Evolutionary conservation across 2,888 invertebrate species (phyloP), one percentile per base, ranked within the genome.

Genomic region (Tricholauxania praeusta): DNA sequence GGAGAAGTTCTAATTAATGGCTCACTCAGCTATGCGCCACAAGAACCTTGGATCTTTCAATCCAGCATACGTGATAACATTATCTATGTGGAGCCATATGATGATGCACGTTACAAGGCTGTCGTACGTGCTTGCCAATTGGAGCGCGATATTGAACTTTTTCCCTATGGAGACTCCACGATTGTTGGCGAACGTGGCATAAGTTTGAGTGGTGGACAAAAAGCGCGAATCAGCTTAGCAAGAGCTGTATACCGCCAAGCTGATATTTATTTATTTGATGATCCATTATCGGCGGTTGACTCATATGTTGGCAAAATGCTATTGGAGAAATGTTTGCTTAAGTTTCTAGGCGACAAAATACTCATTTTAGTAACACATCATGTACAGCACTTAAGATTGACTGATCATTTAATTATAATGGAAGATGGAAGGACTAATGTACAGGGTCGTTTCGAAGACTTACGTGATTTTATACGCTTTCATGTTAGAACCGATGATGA

Each of bases 51-150:
- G 96, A 87, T 93, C 14, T 93, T 93, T 81, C 90, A 85, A 87
- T 91, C 92, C 19, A 94, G 94, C 75, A 93, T 98, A 0, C 89
- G 95, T 12, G 96, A 97, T 81, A 99, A 99, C 85, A 97, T 99
- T 74, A 84, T 96, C 6, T 98, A 98, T 87, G 97, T 97, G 0
- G 90, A 88, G 71, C 85, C 86, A 90, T 80, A 88, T 91, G 71
- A 93, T 91, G 91, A 92, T 62, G 80, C 85, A 28, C 83, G 87
- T 14, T 87, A 87, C 60, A 78, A 80, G 1, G 86, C 87, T 39
- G 90, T 91, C 0, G 84, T 91, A 1, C 88, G 88, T 69, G 90
- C 89, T 0, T 92, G 92, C 82, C 91, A 91, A 39, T 84, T 92
- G 71, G 88, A 90, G 73, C 87, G 87, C 78, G 94, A 94, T 83